Evolutionary conservation across 2,888 invertebrate genomes (phyloP), one percentile per base, ranked within the genome.

Genomic region (Hecatera dysodea): DNA sequence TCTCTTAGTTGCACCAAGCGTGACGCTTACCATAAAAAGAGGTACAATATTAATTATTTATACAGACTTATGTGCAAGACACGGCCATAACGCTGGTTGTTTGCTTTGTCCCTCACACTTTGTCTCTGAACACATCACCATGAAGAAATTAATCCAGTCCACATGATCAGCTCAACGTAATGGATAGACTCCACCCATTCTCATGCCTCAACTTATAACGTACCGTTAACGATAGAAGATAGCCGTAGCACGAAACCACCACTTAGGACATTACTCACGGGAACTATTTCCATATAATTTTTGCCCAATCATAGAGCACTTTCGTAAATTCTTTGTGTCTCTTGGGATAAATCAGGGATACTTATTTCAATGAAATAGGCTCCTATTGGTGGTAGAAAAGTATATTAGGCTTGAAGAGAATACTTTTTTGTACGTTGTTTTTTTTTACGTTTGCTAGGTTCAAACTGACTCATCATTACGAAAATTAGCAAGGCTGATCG

Each of bases 231-330:
- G 24, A 17, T 59, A 24, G 59, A 70, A 68, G 15, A 27, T 59
- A 76, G 59, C 59, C 77, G 53, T 6, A 12, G 17, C 33, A 8
- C 12, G 60, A 73, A 50, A 46, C 27, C 15, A 52, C 50, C 55
- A 77, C 67, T 77, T 53, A 48, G 27, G 19, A 42, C 57, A 53
- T 57, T 66, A 66, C 72, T 77, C 70, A 48, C 1, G 64, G 64
- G 64, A 29, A 55, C 53, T 64, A 50, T 62, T 61, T 56, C 61
- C 27, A 57, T 66, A 53, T 63, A 74, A 11, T 64, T 73, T 74
- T 67, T 65, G 44, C 17, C n/a, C 57, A 65, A 69, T 68, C 62
- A 75, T 70, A 64, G 48, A 78, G 50, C 79, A 79, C 82, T 82
- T 81, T 67, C 22, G 19, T 42, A 72, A 60, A 76, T 81, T 72